Evolutionary conservation across 2,113 vertebrate genomes (phyloP).

Genomic region (Orcinus orca): DNA sequence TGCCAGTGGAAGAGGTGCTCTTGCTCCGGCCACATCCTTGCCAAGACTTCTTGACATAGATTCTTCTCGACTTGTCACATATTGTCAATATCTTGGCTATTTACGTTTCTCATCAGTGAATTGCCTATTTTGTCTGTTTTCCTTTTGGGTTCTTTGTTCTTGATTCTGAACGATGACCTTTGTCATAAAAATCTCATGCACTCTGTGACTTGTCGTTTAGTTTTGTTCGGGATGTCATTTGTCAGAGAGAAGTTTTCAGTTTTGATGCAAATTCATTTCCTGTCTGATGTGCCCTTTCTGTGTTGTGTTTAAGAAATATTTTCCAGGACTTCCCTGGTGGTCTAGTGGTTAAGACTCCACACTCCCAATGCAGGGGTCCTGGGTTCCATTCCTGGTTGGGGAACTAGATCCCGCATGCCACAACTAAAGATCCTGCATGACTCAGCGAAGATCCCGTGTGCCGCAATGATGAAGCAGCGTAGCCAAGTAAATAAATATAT

Average conservation of each 20-base stretch:
- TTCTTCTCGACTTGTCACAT: neutral
- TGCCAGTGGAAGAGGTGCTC: rapidly evolving
- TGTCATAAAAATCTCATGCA: neutral
- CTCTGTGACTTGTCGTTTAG: neutral
- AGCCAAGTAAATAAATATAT: too few species aligned
- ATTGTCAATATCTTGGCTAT: neutral
- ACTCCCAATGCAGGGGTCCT: too few species aligned
- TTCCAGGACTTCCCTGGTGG: neutral
- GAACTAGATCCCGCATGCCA: too few species aligned
- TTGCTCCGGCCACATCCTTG: neutral
- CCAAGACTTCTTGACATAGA: neutral
- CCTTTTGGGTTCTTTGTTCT: neutral
- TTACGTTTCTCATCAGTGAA: neutral
- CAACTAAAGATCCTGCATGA: too few species aligned
- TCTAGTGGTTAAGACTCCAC: too few species aligned
- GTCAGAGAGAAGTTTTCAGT: neutral
- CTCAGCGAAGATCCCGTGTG: too few species aligned
- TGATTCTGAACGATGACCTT: neutral
- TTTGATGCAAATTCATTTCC: neutral
- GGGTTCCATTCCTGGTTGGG: too few species aligned
- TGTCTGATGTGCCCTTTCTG: neutral
- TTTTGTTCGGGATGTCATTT: neutral
- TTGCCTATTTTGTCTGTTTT: neutral
- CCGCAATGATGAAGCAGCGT: too few species aligned
- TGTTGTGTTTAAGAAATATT: neutral